Base-by-base conservation (phyloP, 2,113 vertebrate genomes). In the Ceuthmochares aereus region DNA sequence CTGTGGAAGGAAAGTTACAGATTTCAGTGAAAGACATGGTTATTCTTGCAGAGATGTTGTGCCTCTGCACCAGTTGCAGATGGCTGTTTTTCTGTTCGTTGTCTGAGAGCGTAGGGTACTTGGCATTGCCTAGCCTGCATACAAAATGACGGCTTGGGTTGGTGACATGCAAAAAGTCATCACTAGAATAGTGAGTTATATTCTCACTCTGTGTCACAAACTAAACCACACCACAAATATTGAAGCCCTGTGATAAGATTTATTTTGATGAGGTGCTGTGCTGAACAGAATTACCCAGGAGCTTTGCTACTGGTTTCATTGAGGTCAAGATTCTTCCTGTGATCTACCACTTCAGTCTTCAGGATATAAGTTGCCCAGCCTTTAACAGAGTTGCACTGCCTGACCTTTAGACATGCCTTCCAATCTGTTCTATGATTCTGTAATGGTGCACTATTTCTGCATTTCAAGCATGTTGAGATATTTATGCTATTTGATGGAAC, bases 401-500 rank as follows among this genome's bases (percentile, higher is more conserved):
- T 73, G 68, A 80, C 85, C 72, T 94, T 87, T 88, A 90, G 63
- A 58, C 14, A 4, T 62, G 23, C 59, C 49, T 88, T 80, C 67
- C 59, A 54, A 42, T 30, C 51, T 79, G 32, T 80, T 80, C 75
- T 81, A 4, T 59, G 55, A 34, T 47, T 89, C 64, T 63, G 16
- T 75, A 43, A 73, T 20, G 55, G 34, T 83, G 81, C 29, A 63
- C 59, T 70, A 83, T 90, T 91, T 89, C 47, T 92, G 87, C 81
- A 88, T 81, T 88, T 81, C n/a, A 87, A 51, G 36, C 84, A 22
- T 45, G 21, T 85, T 94, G 82, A 90, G 86, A 66, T 82, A 63
- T 74, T 92, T 27, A 62, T 62, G 43, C 37, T 76, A 17, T 92
- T 87, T 92, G 86, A 94, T 80, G 76, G 75, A 94, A 76, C 55